Evolutionary conservation across 2,888 invertebrate species (phyloP), one percentile per base, ranked within the genome.

Genomic region (Pachliopta kotzebuea): DNA sequence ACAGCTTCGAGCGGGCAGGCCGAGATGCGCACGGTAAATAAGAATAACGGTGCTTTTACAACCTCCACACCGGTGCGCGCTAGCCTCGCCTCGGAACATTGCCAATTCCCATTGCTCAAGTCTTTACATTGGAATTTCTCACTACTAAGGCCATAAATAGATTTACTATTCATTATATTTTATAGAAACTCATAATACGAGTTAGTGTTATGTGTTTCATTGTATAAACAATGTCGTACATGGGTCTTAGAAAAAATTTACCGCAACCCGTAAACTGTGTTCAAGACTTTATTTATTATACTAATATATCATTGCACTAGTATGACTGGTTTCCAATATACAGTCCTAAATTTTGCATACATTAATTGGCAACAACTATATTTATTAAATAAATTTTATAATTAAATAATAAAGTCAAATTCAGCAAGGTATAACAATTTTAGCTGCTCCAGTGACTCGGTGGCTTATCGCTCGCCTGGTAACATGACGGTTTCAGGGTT

Each of bases 21-120:
- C 83, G 76, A 88, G 90, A 88, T 90, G 90, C 83, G 84, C 89
- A 83, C 88, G 83, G 90, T 86, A 88, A 89, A 90, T 88, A 88
- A 86, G 88, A 84, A 77, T 89, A 91, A 90, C 90, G 90, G 90
- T 79, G 74, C 76, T 84, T 91, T 90, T 90, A 90, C 88, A 86
- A 83, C 89, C 86, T 80, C 80, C 72, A 75, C 71, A 63, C 63
- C 81, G 79, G 80, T 80, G 81, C 80, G 79, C 80, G 77, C 80
- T 75, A 77, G 81, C 83, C 80, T 79, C 79, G 78, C 80, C 84
- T 87, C 86, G 86, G 86, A 87, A 84, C 88, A 78, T 88, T 89
- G 90, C 88, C 90, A 91, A 90, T 89, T 90, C 85, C 86, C 84
- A 88, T 86, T 85, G 83, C 88, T 85, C 84, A 85, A 85, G 80